Conservation (phyloP, 2,888 invertebrate species). For the Clitarchus hookeri region DNA sequence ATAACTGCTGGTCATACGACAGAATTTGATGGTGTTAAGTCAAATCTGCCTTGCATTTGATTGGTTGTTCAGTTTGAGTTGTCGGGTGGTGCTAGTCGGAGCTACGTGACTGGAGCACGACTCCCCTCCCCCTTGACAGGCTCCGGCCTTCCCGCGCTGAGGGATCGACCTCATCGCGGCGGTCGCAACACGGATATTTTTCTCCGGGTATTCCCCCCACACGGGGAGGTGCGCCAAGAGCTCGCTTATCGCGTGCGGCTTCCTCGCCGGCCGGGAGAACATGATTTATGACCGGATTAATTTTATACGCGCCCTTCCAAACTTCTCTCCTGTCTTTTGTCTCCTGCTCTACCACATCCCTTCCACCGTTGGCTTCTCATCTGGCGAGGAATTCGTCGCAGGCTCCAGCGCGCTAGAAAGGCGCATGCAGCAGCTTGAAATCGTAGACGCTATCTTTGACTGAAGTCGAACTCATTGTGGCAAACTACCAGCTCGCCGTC, state of each 20-base stretch:
- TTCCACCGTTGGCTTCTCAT: not conserved
- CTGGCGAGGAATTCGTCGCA: not conserved
- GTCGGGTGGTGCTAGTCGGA: too few relatives aligned
- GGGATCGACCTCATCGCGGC: not conserved
- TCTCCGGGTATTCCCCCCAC: not conserved
- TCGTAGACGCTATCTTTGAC: too few relatives aligned
- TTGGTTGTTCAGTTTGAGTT: too few relatives aligned
- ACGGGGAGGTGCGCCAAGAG: not conserved
- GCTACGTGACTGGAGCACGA: too few relatives aligned
- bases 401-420: not conserved
- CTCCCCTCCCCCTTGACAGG: not conserved
- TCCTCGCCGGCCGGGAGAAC: not conserved
- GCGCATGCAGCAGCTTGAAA: not conserved
- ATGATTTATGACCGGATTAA: conserved; percentile 14
- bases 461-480: too few relatives aligned
- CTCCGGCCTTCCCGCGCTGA: not conserved
- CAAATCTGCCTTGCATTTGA: too few relatives aligned
- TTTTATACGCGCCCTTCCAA: conserved; percentile 16
- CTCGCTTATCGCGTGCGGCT: not conserved
- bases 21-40: too few relatives aligned
- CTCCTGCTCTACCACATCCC: not conserved
- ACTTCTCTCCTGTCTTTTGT: conserved; percentile 17
- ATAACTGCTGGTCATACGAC: too few relatives aligned
- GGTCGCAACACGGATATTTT: not conserved
- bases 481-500: too few relatives aligned